Evolutionary conservation across 2,888 invertebrate genomes (phyloP).

Genomic region (Dolomedes plantarius): DNA sequence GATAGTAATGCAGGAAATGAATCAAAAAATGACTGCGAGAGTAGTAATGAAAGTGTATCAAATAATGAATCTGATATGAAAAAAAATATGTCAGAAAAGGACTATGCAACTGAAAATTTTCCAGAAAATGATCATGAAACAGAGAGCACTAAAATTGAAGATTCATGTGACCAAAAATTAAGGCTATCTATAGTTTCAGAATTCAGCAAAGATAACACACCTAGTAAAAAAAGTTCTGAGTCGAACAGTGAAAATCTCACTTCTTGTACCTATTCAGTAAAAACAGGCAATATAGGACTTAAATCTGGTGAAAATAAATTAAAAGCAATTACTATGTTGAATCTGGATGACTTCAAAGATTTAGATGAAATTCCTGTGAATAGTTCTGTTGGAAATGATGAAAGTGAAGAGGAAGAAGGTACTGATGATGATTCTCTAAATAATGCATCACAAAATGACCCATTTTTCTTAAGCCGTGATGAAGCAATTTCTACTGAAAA

Average conservation of each 20-base stretch:
- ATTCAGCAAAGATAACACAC: no score
- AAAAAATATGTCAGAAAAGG: neutral
- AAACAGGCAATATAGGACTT: no score
- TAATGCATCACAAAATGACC: neutral
- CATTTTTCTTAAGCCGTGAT: conserved; percentile 29
- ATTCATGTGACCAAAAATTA: no score
- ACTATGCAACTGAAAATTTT: neutral
- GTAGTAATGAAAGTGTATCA: neutral
- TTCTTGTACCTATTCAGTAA: no score
- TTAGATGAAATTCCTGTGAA: conserved; percentile 35
- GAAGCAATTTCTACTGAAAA: conserved; percentile 12
- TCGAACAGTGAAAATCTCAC: no score
- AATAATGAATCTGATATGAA: neutral
- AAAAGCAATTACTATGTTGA: conserved; percentile 33
- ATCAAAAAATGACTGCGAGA: neutral
- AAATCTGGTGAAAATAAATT: no score
- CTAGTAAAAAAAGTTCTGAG: no score
- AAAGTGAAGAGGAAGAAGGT: neutral
- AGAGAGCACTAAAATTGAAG: neutral
- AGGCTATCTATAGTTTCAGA: no score
- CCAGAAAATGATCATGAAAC: neutral
- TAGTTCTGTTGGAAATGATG: neutral
- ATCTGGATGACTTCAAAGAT: conserved; percentile 31
- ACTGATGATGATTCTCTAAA: neutral
- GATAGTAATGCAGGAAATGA: neutral